These are phyloP conservation scores for Sparidentex hasta DNA, from an alignment of 2,797 vertebrate genomes.

Conservation along the genomic window DNA sequence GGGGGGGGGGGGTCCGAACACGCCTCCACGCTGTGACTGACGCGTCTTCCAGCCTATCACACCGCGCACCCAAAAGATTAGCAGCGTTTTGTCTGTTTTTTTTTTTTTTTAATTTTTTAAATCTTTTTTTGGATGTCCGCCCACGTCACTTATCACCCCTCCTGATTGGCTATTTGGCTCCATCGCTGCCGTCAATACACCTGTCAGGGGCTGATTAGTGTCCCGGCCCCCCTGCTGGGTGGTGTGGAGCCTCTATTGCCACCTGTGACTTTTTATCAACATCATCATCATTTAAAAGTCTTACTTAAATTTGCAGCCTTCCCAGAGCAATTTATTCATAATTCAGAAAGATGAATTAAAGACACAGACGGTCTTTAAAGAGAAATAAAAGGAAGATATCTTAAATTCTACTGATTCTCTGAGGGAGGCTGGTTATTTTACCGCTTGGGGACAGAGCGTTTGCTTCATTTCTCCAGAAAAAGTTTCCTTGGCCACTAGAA, in stretches of 20 bases:
- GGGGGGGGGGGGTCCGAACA: conserved; percentile 16
- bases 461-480: not conserved
- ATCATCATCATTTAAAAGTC: not conserved
- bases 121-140: conserved; percentile 32
- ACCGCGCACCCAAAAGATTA: conserved; percentile 18
- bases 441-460: no score
- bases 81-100: conserved; percentile 14
- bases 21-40: conserved; percentile 63
- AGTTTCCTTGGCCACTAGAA: conserved; percentile 9
- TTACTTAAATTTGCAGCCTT: not conserved
- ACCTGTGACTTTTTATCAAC: not conserved
- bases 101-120: not conserved
- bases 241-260: not conserved
- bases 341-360: not conserved
- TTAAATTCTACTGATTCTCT: not conserved
- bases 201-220: conserved; percentile 44
- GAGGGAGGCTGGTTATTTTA: not conserved
- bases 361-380: not conserved
- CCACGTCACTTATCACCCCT: conserved; percentile 51
- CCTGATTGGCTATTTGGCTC: conserved; percentile 61
- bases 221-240: not conserved
- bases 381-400: not conserved
- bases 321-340: no score
- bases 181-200: conserved; percentile 51
- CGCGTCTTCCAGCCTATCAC: conserved; percentile 61